Evolutionary conservation across 2,888 invertebrate species (phyloP).

Genomic region (Dryadula phaetusa): DNA sequence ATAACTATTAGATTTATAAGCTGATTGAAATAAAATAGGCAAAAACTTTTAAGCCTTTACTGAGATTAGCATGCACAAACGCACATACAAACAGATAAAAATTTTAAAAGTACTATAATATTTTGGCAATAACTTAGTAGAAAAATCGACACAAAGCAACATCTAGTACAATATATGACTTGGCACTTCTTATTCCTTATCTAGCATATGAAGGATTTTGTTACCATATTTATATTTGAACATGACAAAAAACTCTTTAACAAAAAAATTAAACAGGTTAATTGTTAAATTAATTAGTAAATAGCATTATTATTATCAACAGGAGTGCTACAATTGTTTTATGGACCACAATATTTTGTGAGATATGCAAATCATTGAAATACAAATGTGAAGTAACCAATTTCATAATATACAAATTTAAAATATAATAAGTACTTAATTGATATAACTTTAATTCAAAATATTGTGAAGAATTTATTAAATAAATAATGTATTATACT

Average conservation of each 20-base stretch:
- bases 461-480: background rate
- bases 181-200: slow-evolving; percentile 5
- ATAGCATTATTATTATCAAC: background rate
- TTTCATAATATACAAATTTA: background rate
- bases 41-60: no score
- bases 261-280: background rate
- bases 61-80: no score
- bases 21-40: no score
- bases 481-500: background rate
- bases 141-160: background rate
- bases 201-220: slow-evolving; percentile 4
- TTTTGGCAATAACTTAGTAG: no score
- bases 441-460: background rate
- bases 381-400: background rate
- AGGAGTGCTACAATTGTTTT: background rate
- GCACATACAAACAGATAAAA: no score
- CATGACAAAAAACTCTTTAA: background rate
- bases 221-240: background rate
- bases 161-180: background rate
- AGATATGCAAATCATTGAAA: background rate
- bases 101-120: no score
- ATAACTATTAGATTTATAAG: no score
- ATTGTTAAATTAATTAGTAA: background rate
- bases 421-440: background rate
- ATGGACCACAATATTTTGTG: background rate